A percentile compares a stretch with the other conserved stretches of the same genome.
Conservation (phyloP, 1,140 invertebrate genomes). For the Drosophila littoralis region DNA sequence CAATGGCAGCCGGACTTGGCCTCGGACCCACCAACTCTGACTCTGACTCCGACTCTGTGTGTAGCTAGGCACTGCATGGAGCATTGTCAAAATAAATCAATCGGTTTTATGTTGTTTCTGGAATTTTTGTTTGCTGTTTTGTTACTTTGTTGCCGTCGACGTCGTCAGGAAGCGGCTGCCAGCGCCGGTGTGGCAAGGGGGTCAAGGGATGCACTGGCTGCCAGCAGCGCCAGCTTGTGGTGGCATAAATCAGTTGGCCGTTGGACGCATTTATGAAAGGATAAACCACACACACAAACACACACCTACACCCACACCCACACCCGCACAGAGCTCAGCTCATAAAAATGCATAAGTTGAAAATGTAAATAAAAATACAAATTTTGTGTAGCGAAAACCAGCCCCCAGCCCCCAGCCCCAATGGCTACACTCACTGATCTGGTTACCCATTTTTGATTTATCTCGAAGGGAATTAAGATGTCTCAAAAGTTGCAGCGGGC, state of each 20-base stretch:
- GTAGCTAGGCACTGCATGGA: conserved; percentile 52
- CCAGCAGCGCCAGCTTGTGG: conserved; percentile 67
- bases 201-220: conserved; percentile 29
- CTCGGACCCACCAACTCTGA: not conserved
- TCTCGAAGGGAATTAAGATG: conserved; percentile 79
- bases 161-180: conserved; percentile 51
- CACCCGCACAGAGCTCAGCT: conserved; percentile 29
- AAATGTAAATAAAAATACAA: conserved; percentile 72
- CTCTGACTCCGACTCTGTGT: not conserved
- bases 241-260: conserved; percentile 77
- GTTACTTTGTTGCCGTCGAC: conserved; percentile 63
- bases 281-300: conserved; percentile 61
- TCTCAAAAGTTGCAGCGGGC: conserved; percentile 72
- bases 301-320: conserved; percentile 28
- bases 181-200: conserved; percentile 47
- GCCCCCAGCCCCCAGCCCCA: not conserved
- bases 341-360: conserved; percentile 77
- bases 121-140: conserved; percentile 81
- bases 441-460: conserved; percentile 64
- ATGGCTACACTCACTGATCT: conserved; percentile 18
- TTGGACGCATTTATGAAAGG: conserved; percentile 80
- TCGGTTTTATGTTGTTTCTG: conserved; percentile 83
- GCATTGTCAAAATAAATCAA: conserved; percentile 84
- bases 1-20: conserved; percentile 25
- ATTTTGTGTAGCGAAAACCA: conserved; percentile 42